Conservation (phyloP, 92 coral and sea anemone species). For the Parazoanthus atlanticus region DNA sequence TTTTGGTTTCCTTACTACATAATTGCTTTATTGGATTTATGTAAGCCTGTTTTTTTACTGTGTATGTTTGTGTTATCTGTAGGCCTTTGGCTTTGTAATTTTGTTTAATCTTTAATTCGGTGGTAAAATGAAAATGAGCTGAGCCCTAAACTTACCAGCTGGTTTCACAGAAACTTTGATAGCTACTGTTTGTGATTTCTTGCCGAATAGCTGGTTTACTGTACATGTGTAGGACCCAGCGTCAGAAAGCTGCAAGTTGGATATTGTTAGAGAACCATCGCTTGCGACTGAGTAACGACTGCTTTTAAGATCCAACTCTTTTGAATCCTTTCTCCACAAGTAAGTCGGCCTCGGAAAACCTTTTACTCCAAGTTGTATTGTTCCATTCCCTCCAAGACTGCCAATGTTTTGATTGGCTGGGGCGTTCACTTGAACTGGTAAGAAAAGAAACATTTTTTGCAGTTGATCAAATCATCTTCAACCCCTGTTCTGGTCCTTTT, state of each 20-base stretch:
- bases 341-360: slow-evolving; percentile 11
- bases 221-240: slow-evolving; percentile 19
- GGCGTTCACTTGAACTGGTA: slow-evolving; percentile 16
- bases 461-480: too few species aligned
- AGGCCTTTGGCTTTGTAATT: background rate
- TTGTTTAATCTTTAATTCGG: background rate
- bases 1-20: too few species aligned
- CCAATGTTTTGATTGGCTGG: slow-evolving; percentile 30
- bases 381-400: slow-evolving; percentile 20
- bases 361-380: slow-evolving; percentile 26
- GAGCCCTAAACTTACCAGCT: slow-evolving; percentile 9
- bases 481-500: too few species aligned
- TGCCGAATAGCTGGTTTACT: background rate
- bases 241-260: slow-evolving; percentile 6
- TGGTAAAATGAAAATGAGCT: background rate
- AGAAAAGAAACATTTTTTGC: background rate
- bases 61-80: background rate
- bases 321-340: slow-evolving; percentile 5
- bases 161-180: slow-evolving; percentile 20
- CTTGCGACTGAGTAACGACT: slow-evolving; percentile 15
- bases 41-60: background rate
- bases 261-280: slow-evolving; percentile 16
- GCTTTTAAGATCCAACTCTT: background rate
- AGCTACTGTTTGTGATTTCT: background rate
- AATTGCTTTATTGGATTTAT: background rate